Conservation (phyloP, 64 coral and sea anemone genomes). For the Porites australiensis region DNA sequence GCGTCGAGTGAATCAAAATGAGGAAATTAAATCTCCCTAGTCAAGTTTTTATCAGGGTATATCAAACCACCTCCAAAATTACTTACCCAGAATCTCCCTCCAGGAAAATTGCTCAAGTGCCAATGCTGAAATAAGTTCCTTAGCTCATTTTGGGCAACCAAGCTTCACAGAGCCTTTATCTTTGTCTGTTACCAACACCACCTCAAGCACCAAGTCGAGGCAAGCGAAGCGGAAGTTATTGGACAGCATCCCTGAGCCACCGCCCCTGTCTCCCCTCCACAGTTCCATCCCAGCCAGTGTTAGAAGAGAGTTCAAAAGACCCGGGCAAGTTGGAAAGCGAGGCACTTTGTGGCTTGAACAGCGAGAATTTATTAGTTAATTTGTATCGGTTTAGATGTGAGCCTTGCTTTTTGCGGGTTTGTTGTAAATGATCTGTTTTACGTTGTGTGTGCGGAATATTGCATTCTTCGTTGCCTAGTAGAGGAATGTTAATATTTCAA, state of each 20-base stretch:
- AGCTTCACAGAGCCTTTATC: background rate
- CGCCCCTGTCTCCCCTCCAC: conserved; percentile 68
- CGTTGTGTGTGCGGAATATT: too few species aligned
- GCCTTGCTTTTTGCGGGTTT: too few species aligned
- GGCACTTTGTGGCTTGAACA: background rate
- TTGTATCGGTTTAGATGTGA: too few species aligned
- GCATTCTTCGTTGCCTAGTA: too few species aligned
- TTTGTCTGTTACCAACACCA: background rate
- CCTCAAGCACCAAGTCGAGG: background rate
- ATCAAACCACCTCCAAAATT: background rate
- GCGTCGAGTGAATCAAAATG: too few species aligned
- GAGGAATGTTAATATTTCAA: too few species aligned
- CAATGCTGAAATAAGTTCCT: background rate
- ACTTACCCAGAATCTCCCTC: background rate
- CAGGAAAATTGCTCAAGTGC: conserved; percentile 7
- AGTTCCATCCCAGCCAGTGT: conserved; percentile 76
- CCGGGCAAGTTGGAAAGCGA: conserved; percentile 19
- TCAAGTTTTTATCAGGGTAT: too few species aligned
- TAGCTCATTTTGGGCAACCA: background rate
- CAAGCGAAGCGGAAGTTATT: conserved; percentile 78
- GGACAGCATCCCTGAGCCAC: conserved; percentile 80
- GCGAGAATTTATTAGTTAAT: background rate
- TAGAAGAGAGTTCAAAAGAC: conserved; percentile 86
- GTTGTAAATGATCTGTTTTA: too few species aligned
- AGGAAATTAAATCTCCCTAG: too few species aligned